Base-by-base conservation (phyloP, 2,888 invertebrate genomes). In the Toxonevra muliebris region DNA sequence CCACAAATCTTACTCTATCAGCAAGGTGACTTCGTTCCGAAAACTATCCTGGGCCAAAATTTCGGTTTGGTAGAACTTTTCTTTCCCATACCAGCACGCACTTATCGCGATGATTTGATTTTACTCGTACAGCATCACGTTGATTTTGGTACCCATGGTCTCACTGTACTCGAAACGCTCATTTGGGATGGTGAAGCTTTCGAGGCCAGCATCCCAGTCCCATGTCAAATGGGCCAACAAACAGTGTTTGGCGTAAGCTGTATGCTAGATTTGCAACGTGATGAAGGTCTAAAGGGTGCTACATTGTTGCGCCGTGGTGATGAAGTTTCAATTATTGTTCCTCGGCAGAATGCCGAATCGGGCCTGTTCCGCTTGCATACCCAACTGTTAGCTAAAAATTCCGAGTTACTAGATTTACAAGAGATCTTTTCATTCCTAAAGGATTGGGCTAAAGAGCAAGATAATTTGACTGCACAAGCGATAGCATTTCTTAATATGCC, bases 161-260 rank as follows among this genome's bases (percentile, higher is more conserved):
- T 85, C 8, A 71, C 77, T 0, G 82, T 82, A 4, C 65, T 86
- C 30, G 85, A 86, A 66, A 79, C 84, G 42, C 77, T 86, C 0
- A 79, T 85, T 10, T 86, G 86, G 86, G 79, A 85, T 71, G 86
- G 86, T 0, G 79, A 84, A 15, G 76, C 79, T 0, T 86, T 86
- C 64, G 80, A 83, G 70, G 76, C 79, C 1, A 80, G 79, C 20
- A 66, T 80, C 42, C 80, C 82, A 0, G 73, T 81, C 4, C 83
- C 84, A 2, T 86, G 86, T 69, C 71, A 77, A 0, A 66, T 80
- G 52, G 79, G 77, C n/a, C 65, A 73, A 1, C 75, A 77, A 13
- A 74, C 74, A 1, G 69, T 72, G 0, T 75, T 74, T 57, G 86
- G 84, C 1, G 79, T 80, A 5, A 75, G 74, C 40, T 86, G 86